Conservation (phyloP, 2,888 invertebrate genomes). For the Cordilura impudica region DNA sequence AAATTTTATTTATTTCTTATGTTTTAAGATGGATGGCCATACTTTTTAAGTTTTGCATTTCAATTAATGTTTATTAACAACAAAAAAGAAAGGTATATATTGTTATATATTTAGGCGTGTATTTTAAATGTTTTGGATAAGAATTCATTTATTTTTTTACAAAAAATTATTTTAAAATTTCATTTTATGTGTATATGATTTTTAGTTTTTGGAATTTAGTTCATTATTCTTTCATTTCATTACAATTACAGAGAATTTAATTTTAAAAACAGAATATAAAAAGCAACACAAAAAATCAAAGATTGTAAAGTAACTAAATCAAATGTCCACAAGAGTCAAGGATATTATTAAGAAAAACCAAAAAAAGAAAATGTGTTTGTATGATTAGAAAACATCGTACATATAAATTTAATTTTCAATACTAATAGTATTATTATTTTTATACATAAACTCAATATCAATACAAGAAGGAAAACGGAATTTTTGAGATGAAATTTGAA, state of each 20-base stretch:
- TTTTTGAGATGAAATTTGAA: conserved; percentile 26
- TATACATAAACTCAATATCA: neutral
- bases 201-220: conserved; percentile 29
- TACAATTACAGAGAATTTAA: conserved; percentile 40
- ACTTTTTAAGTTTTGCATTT: conserved; percentile 44
- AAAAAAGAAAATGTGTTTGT: neutral
- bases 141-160: neutral
- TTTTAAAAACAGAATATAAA: no score
- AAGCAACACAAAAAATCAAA: no score
- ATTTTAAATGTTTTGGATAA: neutral
- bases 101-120: neutral
- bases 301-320: neutral
- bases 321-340: neutral
- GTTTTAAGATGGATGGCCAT: conserved; percentile 59
- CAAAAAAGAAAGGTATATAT: neutral
- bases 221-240: conserved; percentile 46
- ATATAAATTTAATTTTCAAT: conserved; percentile 5
- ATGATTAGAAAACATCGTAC: neutral
- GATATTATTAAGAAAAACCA: neutral
- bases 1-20: conserved; percentile 28
- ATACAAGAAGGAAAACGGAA: neutral
- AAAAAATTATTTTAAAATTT: conserved; percentile 10
- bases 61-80: conserved; percentile 14
- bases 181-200: neutral
- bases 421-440: conserved; percentile 16